Conservation (phyloP, 2,113 vertebrate species). For the Vireo altiloquus region DNA sequence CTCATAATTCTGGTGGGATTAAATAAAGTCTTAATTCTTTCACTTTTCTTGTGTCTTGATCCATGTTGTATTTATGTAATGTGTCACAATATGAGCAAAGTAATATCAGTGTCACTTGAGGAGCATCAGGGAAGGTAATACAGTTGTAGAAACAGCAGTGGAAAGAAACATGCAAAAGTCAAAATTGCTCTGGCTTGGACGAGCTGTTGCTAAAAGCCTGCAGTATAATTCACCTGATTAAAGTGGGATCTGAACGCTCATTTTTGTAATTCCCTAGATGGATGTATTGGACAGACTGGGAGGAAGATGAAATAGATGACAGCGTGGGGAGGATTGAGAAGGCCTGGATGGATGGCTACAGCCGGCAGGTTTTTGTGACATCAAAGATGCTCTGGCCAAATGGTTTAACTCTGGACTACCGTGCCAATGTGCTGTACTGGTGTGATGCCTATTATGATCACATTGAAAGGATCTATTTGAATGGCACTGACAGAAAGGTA, state of each 20-base stretch:
- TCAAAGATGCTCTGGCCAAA: slow-evolving; percentile 99
- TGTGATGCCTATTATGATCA: slow-evolving; percentile 99
- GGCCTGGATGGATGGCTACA: slow-evolving; percentile 96
- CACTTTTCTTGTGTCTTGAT: not conserved
- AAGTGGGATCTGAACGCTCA: not conserved
- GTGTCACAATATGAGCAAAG: not conserved
- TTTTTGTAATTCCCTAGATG: slow-evolving; percentile 77
- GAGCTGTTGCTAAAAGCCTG: not conserved
- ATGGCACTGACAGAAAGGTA: slow-evolving; percentile 94
- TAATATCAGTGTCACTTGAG: not conserved
- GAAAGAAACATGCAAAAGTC: not conserved
- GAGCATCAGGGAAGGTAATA: not conserved
- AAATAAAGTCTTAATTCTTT: not conserved
- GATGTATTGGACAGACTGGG: slow-evolving; percentile 99
- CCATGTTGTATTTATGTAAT: not conserved
- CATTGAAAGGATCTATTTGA: slow-evolving; percentile 94
- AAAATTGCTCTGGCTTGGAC: not conserved
- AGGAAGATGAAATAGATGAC: slow-evolving; percentile 96
- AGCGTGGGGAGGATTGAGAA: slow-evolving; percentile 96
- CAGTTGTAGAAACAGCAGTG: not conserved
- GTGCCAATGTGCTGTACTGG: slow-evolving; percentile 90
- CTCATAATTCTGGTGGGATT: not conserved
- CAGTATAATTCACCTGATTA: not conserved
- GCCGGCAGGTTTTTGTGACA: slow-evolving; percentile 91
- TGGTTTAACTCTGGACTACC: slow-evolving; percentile 91